A percentile compares a stretch with the other conserved stretches of the same genome.
These are phyloP conservation scores for Porphyrio hochstetteri DNA, from an alignment of 2,113 vertebrate species.

Conservation along the genomic window DNA sequence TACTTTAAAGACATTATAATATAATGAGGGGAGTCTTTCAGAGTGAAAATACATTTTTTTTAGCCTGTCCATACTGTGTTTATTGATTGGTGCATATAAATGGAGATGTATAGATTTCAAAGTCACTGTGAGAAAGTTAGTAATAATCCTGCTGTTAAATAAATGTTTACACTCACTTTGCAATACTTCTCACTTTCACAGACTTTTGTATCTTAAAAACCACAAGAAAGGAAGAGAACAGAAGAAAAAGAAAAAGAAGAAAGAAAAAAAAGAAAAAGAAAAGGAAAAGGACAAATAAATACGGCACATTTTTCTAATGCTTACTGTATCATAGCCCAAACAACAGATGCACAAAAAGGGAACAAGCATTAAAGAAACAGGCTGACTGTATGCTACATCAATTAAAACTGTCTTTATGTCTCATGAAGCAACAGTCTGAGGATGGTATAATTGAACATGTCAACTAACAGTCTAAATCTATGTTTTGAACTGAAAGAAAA, in stretches of 20 bases:
- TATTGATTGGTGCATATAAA: neutral
- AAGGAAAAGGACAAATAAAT: neutral
- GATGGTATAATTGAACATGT: neutral
- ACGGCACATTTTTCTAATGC: neutral
- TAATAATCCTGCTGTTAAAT: neutral
- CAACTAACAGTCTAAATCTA: neutral
- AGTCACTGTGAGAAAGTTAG: neutral
- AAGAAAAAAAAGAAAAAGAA: neutral
- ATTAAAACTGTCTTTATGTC: neutral
- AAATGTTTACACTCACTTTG: neutral
- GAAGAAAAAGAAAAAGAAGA: neutral
- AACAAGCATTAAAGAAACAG: neutral
- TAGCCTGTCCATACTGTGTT: neutral
- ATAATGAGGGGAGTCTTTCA: neutral
- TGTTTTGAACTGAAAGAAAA: neutral
- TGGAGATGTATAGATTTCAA: neutral
- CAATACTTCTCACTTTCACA: neutral
- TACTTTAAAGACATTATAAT: constrained; percentile 4
- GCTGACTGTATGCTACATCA: neutral
- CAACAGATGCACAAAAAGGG: neutral
- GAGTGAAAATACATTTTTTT: neutral
- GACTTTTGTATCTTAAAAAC: neutral
- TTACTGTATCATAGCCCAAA: neutral
- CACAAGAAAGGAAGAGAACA: too few relatives aligned
- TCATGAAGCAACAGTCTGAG: neutral